These are phyloP conservation scores for Gobius niger DNA, from an alignment of 2,113 vertebrate species.

Conservation along the genomic window DNA sequence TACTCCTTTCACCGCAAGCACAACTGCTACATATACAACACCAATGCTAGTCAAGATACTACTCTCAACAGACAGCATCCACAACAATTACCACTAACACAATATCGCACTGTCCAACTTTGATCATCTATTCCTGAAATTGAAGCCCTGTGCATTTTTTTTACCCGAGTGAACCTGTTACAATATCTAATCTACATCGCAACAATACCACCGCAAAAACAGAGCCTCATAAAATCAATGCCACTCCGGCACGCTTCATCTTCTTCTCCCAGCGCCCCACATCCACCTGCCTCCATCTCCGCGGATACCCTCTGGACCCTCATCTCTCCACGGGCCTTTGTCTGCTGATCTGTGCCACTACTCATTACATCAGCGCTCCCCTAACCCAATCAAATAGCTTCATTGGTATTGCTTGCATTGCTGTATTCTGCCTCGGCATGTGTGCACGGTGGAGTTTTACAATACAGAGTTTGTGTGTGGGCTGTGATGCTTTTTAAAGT, in stretches of 20 bases:
- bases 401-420: constrained; percentile 12
- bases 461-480: constrained; percentile 12
- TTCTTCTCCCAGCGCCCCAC: constrained; percentile 3
- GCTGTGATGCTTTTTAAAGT: constrained; percentile 41
- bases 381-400: constrained; percentile 23
- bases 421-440: constrained; percentile 4
- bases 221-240: constrained; percentile 57
- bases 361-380: constrained; percentile 25
- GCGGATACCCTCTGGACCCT: neutral
- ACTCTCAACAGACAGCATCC: neutral
- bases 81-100: neutral
- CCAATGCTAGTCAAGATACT: neutral
- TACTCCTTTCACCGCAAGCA: no score
- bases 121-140: constrained; percentile 8
- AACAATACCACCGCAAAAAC: constrained; percentile 47
- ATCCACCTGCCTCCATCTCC: neutral
- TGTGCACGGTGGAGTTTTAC: neutral
- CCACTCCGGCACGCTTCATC: constrained; percentile 53
- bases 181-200: constrained; percentile 41
- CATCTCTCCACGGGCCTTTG: constrained; percentile 13
- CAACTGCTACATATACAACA: neutral
- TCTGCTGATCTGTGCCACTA: constrained; percentile 36
- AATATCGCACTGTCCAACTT: neutral
- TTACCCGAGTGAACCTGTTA: constrained; percentile 6
- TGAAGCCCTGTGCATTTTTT: constrained; percentile 4